phyloP scores from a whole-genome alignment of 2,113 vertebrate genomes.

The Barbus barbus region DNA sequence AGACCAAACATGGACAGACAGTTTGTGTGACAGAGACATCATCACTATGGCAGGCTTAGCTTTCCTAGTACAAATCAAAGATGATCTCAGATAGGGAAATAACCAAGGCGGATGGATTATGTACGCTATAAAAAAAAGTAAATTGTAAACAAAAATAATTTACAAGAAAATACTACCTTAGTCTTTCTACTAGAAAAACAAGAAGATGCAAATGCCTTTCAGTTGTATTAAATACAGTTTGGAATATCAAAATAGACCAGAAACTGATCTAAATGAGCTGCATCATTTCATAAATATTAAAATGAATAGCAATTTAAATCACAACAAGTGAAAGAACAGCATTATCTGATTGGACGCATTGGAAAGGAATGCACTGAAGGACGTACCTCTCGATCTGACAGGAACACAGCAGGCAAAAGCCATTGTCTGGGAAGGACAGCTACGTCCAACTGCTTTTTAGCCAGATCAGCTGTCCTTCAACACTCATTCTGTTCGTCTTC shows the following conservation, averaged over 20 bases:
- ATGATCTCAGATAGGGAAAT: conserved; percentile 1
- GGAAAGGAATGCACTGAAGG: not conserved
- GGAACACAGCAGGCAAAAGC: conserved; percentile 52
- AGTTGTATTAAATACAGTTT: too few relatives aligned
- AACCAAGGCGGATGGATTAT: not conserved
- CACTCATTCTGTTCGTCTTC: not conserved
- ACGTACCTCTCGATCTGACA: conserved; percentile 46
- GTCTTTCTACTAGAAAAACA: too few relatives aligned
- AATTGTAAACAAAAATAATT: too few relatives aligned
- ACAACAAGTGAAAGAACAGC: not conserved
- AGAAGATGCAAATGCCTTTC: not conserved
- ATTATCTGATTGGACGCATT: not conserved
- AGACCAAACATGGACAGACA: conserved; percentile 43
- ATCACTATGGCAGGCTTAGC: conserved; percentile 14
- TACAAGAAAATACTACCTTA: not conserved
- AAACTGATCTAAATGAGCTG: not conserved
- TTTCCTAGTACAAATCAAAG: not conserved
- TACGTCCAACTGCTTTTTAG: not conserved
- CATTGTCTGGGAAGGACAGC: conserved; percentile 22
- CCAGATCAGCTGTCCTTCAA: not conserved
- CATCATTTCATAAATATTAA: not conserved
- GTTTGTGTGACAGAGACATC: conserved; percentile 20
- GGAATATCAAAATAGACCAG: not conserved
- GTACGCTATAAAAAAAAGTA: not conserved
- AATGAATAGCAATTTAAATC: not conserved